Evolutionary conservation across 2,888 invertebrate species (phyloP), one percentile per base, ranked within the genome.

Genomic region (Julus scandinavius): DNA sequence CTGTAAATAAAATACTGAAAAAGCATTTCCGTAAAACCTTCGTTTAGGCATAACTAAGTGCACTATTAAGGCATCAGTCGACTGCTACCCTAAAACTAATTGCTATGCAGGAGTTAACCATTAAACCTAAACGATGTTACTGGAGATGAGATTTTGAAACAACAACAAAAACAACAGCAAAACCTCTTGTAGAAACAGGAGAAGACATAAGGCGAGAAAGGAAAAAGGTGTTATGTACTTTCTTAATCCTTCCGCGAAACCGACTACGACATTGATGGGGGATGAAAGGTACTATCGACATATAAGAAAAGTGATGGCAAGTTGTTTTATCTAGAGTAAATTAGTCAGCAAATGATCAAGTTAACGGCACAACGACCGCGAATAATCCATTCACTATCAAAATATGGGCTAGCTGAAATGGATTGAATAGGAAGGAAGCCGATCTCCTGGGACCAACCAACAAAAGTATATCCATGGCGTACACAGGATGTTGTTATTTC

Each of bases 151-250:
- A 63, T 20, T 20, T 5, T 49, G 58, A 58, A 58, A 58, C 50
- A 50, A 50, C 50, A 50, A 7, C 50, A 50, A 50, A 9, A 63
- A 63, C 63, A 63, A 13, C 63, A 6, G 6, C n/a, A n/a, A 20
- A n/a, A n/a, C 63, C 63, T 63, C 63, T 63, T 63, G 63, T n/a
- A 63, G 63, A 63, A 63, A 63, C 63, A 20, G 20, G 63, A 63
- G 20, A 63, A 63, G 63, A 63, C 63, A 63, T 17, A 17, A 63
- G 63, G 6, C 63, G 63, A 63, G 63, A 63, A 20, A 63, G 63
- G 63, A 63, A 63, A 63, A 63, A 63, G 63, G 63, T 63, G 63
- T 63, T 63, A 63, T 63, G 63, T 63, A 63, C 63, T 63, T 63
- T 63, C 63, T 63, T 63, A 63, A 63, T 63, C 63, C 63, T 63